These are phyloP conservation scores for Larimichthys polyactis DNA, from an alignment of 2,113 vertebrate genomes.

Conservation along the genomic window DNA sequence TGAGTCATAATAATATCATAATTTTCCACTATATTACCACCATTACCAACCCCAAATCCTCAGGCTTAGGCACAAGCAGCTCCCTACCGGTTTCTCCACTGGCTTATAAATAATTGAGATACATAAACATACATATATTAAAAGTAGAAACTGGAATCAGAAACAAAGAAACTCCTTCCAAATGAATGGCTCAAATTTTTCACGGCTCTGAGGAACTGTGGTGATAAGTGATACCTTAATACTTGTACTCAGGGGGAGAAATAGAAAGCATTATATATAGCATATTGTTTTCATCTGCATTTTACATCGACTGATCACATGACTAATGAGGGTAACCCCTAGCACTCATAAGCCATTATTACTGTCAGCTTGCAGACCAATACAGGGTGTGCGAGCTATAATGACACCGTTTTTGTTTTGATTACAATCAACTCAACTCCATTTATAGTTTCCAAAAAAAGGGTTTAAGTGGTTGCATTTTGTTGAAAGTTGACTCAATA, in stretches of 20 bases:
- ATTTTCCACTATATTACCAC: not conserved
- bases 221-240: not conserved
- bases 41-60: not conserved
- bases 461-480: not conserved
- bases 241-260: not conserved
- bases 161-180: not conserved
- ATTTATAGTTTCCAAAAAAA: not conserved
- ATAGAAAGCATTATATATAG: not conserved
- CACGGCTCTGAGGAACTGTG: not conserved
- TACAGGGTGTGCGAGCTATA: too few relatives aligned
- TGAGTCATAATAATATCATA: conserved; percentile 1
- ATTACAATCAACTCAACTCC: too few relatives aligned
- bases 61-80: not conserved
- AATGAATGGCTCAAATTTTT: not conserved
- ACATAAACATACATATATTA: not conserved
- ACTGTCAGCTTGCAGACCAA: too few relatives aligned
- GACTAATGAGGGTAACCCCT: not conserved
- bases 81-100: not conserved
- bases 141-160: not conserved
- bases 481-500: not conserved
- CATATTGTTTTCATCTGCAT: not conserved
- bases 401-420: too few relatives aligned
- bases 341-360: too few relatives aligned
- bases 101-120: not conserved
- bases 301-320: not conserved